Evolutionary conservation across 2,797 vertebrate genomes (phyloP).

Genomic region (Syndactyla subalaris): DNA sequence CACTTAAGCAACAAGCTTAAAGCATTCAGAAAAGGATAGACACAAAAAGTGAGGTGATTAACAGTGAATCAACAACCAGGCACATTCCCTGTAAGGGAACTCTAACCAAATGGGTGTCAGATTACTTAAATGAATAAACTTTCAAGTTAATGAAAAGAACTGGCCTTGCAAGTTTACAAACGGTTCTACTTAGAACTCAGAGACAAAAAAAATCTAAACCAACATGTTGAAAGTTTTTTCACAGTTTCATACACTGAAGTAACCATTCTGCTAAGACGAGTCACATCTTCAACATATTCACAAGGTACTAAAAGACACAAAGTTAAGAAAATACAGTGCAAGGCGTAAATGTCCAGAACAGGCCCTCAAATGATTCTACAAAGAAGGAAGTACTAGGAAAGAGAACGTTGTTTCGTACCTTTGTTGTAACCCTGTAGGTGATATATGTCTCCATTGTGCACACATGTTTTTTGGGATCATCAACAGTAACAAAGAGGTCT

Average conservation of each 20-base stretch:
- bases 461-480: conserved; percentile 97
- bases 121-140: neutral
- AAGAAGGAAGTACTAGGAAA: neutral
- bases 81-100: neutral
- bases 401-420: conserved; percentile 75
- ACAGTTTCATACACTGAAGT: neutral
- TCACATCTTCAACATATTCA: neutral
- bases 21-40: neutral
- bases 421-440: conserved; percentile 95
- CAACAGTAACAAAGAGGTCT: conserved; percentile 95
- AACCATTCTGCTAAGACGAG: neutral
- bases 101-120: neutral
- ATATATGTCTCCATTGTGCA: conserved; percentile 99
- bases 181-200: neutral
- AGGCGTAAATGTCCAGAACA: neutral
- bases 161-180: neutral
- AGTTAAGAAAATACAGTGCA: neutral
- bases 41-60: neutral
- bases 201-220: neutral
- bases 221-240: neutral
- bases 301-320: neutral
- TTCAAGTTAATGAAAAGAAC: neutral
- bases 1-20: neutral
- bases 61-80: neutral
- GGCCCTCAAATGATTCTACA: neutral